Conservation (phyloP, 2,113 vertebrate species). For the Brienomyrus longianalis region DNA sequence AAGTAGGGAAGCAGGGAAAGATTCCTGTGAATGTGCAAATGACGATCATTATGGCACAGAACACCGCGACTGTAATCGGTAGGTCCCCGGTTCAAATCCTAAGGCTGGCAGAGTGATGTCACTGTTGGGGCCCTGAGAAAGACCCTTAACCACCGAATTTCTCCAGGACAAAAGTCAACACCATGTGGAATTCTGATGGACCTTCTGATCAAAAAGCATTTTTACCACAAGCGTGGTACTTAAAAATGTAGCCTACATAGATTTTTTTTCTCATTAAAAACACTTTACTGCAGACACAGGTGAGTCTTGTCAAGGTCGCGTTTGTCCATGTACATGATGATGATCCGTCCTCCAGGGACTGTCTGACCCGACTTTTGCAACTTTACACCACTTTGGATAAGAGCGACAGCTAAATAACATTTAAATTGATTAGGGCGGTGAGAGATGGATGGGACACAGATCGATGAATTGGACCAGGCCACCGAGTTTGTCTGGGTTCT, state of each 20-base stretch:
- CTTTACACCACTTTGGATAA: background rate
- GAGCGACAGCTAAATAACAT: background rate
- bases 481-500: background rate
- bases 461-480: background rate
- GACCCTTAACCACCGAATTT: background rate
- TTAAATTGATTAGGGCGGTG: background rate
- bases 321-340: background rate
- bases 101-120: background rate
- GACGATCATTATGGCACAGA: background rate
- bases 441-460: background rate
- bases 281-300: background rate
- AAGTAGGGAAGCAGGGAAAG: background rate
- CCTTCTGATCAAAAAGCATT: background rate
- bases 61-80: background rate
- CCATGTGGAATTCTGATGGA: background rate
- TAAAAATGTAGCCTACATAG: background rate
- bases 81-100: background rate
- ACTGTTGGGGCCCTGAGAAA: background rate
- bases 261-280: background rate
- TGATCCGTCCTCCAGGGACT: background rate
- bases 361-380: background rate
- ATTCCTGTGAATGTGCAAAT: background rate
- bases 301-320: background rate
- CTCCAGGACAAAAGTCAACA: background rate
- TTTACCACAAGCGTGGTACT: background rate